Conservation (phyloP, 2,888 invertebrate genomes). For the Mactromeris polynyma region DNA sequence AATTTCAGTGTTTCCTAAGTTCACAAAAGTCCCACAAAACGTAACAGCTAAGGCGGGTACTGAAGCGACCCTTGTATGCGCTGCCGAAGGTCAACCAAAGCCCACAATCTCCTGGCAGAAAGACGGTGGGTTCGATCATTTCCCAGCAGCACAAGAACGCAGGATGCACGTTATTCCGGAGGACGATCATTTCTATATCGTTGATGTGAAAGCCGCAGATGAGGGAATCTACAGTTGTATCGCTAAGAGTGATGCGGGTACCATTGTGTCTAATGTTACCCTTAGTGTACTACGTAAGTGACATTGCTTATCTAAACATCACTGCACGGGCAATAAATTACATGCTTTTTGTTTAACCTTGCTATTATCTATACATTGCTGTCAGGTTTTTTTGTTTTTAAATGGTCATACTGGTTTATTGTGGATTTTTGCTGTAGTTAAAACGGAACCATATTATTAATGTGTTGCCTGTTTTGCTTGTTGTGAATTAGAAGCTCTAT, state of each 20-base stretch:
- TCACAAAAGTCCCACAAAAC: constrained; percentile 94
- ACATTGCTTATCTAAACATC: neutral
- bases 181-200: constrained; percentile 96
- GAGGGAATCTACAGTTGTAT: constrained; percentile 97
- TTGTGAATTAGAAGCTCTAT: too few species aligned
- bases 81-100: constrained; percentile 94
- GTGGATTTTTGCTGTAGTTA: too few species aligned
- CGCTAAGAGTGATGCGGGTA: constrained; percentile 96
- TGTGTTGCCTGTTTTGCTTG: too few species aligned
- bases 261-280: constrained; percentile 94
- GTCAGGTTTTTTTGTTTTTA: too few species aligned
- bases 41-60: constrained; percentile 94
- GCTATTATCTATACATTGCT: too few species aligned
- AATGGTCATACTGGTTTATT: too few species aligned
- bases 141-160: constrained; percentile 97
- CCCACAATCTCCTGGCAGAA: constrained; percentile 89
- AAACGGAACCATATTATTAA: too few species aligned
- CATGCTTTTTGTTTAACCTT: too few species aligned
- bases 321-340: too few species aligned
- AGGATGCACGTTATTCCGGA: constrained; percentile 96
- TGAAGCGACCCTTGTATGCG: constrained; percentile 95
- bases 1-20: constrained; percentile 92
- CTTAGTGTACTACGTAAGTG: constrained; percentile 91
- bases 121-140: constrained; percentile 89
- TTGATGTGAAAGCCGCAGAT: constrained; percentile 95